Conservation (phyloP, 2,113 vertebrate genomes). For the Myotis lucifugus region DNA sequence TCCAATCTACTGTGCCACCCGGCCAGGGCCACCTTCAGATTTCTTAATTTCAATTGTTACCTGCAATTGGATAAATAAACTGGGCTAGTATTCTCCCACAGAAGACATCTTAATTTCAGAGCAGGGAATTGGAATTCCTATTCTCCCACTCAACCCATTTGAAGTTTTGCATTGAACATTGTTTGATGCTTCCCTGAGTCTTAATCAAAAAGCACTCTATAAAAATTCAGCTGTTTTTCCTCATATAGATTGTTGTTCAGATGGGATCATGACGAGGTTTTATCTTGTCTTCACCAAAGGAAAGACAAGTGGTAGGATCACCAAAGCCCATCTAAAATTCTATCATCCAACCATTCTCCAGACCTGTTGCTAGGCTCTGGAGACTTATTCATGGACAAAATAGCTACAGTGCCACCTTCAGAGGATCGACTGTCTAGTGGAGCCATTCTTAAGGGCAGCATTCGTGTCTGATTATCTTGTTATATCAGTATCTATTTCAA, state of each 20-base stretch:
- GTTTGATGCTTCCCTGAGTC: neutral
- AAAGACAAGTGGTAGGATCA: neutral
- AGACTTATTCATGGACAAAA: neutral
- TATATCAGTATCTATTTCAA: neutral
- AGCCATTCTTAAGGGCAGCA: neutral
- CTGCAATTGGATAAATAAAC: neutral
- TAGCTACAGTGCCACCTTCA: neutral
- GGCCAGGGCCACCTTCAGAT: neutral
- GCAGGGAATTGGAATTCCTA: neutral
- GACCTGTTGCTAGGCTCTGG: neutral
- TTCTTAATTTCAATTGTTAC: neutral
- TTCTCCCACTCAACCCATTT: neutral
- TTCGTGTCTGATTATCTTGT: neutral
- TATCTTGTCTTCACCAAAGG: neutral
- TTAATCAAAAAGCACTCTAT: neutral
- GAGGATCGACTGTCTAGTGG: neutral
- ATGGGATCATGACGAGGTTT: neutral
- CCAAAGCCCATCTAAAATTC: neutral
- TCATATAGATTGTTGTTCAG: neutral
- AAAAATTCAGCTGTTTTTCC: neutral
- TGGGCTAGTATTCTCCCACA: neutral
- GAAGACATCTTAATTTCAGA: neutral
- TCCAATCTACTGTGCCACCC: neutral
- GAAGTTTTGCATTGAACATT: neutral
- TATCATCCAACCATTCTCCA: neutral